Percentiles rank a stretch among this genome's conserved stretches.
phyloP scores from a whole-genome alignment of 2,888 invertebrate species.

The Auanema sp. region DNA sequence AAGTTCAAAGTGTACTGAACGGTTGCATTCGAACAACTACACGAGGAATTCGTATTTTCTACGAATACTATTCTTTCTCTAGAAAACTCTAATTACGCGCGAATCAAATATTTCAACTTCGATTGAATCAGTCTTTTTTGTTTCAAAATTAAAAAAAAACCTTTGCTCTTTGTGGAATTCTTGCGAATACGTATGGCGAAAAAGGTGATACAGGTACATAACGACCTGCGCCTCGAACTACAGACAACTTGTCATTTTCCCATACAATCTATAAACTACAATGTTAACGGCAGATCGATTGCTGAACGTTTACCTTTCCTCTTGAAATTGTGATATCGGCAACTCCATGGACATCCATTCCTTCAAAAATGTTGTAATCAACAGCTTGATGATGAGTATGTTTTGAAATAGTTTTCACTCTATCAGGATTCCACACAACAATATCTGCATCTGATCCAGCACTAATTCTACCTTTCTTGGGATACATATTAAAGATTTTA shows the following conservation, averaged over 20 bases:
- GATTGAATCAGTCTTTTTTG: not conserved
- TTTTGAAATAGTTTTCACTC: constrained; percentile 79
- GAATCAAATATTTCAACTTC: too few species aligned
- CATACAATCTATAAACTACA: constrained; percentile 68
- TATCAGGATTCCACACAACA: constrained; percentile 90
- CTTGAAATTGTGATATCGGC: constrained; percentile 88
- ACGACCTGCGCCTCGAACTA: constrained; percentile 74
- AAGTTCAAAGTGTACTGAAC: too few species aligned
- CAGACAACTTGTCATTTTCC: constrained; percentile 71
- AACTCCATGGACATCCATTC: constrained; percentile 75
- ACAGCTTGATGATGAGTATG: constrained; percentile 86
- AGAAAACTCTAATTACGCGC: too few species aligned
- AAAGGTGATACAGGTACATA: constrained; percentile 80
- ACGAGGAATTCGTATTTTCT: too few species aligned
- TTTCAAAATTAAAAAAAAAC: constrained; percentile 2
- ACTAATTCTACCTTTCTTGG: constrained; percentile 88
- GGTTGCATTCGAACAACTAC: too few species aligned
- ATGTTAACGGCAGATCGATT: not conserved
- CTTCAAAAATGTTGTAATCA: constrained; percentile 95
- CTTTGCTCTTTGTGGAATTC: constrained; percentile 36
- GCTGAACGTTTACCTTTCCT: constrained; percentile 67
- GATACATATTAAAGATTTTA: constrained; percentile 95
- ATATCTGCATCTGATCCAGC: constrained; percentile 94
- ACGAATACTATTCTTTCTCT: too few species aligned
- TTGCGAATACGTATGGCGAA: constrained; percentile 74